These are phyloP conservation scores for Pachycephus smyrnensis DNA, from an alignment of 2,888 invertebrate genomes.

Conservation along the genomic window DNA sequence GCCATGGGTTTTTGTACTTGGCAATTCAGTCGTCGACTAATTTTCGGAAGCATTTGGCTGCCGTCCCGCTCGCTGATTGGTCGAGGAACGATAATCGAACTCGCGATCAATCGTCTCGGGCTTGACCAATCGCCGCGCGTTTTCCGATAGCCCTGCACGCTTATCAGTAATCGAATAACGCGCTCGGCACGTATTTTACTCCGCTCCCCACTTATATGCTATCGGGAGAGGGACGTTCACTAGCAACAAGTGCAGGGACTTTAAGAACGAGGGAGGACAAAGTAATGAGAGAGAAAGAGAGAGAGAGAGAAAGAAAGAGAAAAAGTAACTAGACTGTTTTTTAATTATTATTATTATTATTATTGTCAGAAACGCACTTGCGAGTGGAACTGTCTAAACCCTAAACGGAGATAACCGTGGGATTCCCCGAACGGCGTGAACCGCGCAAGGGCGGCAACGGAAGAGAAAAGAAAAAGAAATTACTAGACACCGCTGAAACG, in stretches of 20 bases:
- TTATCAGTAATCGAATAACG: neutral
- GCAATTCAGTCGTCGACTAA: slow-evolving; percentile 25
- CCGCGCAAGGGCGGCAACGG: neutral
- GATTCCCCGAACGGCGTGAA: neutral
- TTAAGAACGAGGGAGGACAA: neutral
- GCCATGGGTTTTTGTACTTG: slow-evolving; percentile 24
- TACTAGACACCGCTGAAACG: neutral
- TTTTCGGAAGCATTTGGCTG: slow-evolving; percentile 18
- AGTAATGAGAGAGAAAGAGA: neutral
- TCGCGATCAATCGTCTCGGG: neutral
- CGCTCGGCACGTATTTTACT: neutral
- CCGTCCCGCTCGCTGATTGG: neutral
- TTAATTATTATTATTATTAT: neutral
- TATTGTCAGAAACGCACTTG: neutral
- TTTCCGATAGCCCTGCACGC: neutral
- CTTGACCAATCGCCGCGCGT: neutral
- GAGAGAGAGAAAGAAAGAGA: neutral
- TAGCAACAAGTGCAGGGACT: neutral
- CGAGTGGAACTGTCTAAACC: neutral
- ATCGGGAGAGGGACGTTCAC: neutral
- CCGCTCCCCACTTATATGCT: neutral
- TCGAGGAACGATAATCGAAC: neutral
- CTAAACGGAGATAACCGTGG: neutral
- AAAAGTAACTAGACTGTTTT: neutral
- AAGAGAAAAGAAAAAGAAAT: neutral